These are phyloP conservation scores for Dryomyza anilis DNA, from an alignment of 2,888 invertebrate genomes.

Conservation along the genomic window DNA sequence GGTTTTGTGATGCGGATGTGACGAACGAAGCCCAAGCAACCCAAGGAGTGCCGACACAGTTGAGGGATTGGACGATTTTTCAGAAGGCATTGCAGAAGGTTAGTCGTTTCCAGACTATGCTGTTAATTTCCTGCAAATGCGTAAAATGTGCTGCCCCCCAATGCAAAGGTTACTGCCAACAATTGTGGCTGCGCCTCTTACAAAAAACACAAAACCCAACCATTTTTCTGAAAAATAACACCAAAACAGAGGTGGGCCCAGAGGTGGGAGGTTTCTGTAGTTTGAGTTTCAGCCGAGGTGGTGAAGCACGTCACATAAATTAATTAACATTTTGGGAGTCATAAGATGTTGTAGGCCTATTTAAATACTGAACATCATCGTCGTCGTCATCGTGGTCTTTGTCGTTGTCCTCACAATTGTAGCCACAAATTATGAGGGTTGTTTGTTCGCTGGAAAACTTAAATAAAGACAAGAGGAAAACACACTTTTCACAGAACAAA, in stretches of 20 bases:
- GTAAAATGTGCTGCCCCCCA: slow-evolving; percentile 11
- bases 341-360: no score
- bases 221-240: no score
- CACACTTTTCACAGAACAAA: slow-evolving; percentile 8
- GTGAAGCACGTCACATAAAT: slow-evolving; percentile 50
- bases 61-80: no score
- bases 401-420: neutral
- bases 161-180: neutral
- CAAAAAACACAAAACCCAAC: neutral
- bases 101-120: no score
- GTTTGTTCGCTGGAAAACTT: neutral
- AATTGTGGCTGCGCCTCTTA: slow-evolving; percentile 3
- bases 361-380: neutral
- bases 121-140: neutral
- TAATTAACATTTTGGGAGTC: slow-evolving; percentile 50
- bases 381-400: neutral
- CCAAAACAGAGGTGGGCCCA: no score
- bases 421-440: neutral
- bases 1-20: no score
- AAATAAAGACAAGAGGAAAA: no score
- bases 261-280: no score
- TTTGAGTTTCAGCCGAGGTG: neutral
- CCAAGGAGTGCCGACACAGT: no score
- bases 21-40: no score
- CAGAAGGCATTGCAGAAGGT: no score